Conservation (phyloP, 2,888 invertebrate species). For the Globia sparganii region DNA sequence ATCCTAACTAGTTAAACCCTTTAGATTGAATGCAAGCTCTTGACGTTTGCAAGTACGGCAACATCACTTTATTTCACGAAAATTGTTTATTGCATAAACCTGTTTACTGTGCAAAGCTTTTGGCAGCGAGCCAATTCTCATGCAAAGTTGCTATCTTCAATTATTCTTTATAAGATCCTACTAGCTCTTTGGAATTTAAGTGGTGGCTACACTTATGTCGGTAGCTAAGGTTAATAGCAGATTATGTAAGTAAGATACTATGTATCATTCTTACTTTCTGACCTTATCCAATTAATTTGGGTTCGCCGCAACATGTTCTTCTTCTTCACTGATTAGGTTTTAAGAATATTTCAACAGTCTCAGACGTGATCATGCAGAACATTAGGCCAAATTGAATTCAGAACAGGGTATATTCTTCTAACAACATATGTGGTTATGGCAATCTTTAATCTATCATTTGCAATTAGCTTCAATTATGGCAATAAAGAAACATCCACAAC, state of each 20-base stretch:
- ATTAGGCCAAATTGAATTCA: too few relatives aligned
- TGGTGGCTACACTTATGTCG: slow-evolving; percentile 5
- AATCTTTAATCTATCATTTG: too few relatives aligned
- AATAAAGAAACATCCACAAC: too few relatives aligned
- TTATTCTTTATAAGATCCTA: slow-evolving; percentile 53
- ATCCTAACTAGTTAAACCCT: neutral
- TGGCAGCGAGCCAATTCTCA: slow-evolving; percentile 45
- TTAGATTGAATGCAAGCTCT: slow-evolving; percentile 26
- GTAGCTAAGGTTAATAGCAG: neutral
- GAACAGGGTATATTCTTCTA: too few relatives aligned
- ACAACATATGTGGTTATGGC: too few relatives aligned
- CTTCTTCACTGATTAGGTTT: too few relatives aligned
- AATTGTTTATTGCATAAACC: slow-evolving; percentile 54
- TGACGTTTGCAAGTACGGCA: slow-evolving; percentile 21
- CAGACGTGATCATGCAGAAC: too few relatives aligned
- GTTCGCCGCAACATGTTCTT: too few relatives aligned
- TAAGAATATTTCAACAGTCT: too few relatives aligned
- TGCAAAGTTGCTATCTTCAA: slow-evolving; percentile 57
- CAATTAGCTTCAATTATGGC: too few relatives aligned
- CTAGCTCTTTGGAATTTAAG: slow-evolving; percentile 33
- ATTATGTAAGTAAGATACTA: neutral
- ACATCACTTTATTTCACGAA: slow-evolving; percentile 45
- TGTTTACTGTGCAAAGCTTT: slow-evolving; percentile 47
- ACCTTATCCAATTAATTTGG: too few relatives aligned
- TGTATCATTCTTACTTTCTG: too few relatives aligned